Percentiles rank a stretch among this genome's conserved stretches.
Conservation (phyloP, 2,888 invertebrate species). For the Vesta saturnalis region DNA sequence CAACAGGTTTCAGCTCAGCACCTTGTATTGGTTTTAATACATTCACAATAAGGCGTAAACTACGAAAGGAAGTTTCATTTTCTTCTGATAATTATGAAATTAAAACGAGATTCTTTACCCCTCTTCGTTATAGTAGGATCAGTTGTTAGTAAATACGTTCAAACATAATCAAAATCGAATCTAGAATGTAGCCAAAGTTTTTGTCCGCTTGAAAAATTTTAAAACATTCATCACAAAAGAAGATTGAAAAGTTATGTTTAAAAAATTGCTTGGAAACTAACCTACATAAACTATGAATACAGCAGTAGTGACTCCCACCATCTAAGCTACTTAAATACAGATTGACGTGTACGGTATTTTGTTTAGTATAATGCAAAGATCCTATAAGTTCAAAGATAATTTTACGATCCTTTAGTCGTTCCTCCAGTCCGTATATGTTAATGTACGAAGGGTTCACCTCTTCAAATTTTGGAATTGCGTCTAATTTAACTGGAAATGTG, state of each 20-base stretch:
- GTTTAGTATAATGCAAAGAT: too few relatives aligned
- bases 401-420: too few relatives aligned
- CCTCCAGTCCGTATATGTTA: neutral
- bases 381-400: too few relatives aligned
- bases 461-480: too few relatives aligned
- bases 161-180: too few relatives aligned
- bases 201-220: constrained; percentile 22
- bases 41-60: constrained; percentile 25
- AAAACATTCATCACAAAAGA: constrained; percentile 30
- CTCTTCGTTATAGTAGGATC: too few relatives aligned
- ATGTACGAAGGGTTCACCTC: neutral
- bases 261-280: too few relatives aligned
- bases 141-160: too few relatives aligned
- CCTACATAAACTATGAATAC: constrained; percentile 22
- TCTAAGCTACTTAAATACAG: neutral
- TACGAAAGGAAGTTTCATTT: too few relatives aligned
- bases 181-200: too few relatives aligned
- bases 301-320: constrained; percentile 20
- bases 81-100: constrained; percentile 25
- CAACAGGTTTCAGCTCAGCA: neutral
- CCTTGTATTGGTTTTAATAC: constrained; percentile 11
- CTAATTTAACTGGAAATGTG: too few relatives aligned
- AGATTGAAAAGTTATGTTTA: neutral
- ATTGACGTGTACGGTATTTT: neutral
- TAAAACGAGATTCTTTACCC: too few relatives aligned